Percentiles rank a stretch among this genome's conserved stretches.
phyloP scores from a whole-genome alignment of 2,888 invertebrate genomes.

The Netelia fuscicornis region DNA sequence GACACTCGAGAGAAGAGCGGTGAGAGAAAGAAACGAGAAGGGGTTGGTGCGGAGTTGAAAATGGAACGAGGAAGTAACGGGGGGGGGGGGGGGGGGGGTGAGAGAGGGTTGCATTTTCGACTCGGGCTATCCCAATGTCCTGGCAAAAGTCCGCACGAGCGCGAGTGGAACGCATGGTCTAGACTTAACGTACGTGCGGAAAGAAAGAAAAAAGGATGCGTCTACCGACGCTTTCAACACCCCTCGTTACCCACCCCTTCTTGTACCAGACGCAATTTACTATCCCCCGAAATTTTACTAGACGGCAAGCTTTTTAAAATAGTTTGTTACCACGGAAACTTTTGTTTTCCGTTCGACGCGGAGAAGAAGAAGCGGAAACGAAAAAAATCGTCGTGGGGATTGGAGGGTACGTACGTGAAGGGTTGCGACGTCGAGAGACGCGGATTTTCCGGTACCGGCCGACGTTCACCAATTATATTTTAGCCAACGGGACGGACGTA shows the following conservation, averaged over 20 bases:
- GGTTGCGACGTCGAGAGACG: constrained; percentile 26
- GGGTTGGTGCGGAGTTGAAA: constrained; percentile 15
- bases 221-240: constrained; percentile 47
- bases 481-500: neutral
- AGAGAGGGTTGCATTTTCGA: constrained; percentile 44
- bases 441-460: constrained; percentile 10
- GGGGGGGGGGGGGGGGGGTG: constrained; percentile 21
- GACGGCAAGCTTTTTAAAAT: constrained; percentile 79
- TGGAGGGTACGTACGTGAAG: constrained; percentile 30
- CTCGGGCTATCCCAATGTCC: constrained; percentile 46
- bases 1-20: constrained; percentile 1
- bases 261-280: constrained; percentile 65
- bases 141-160: constrained; percentile 26
- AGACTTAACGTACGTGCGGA: neutral
- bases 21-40: constrained; percentile 23
- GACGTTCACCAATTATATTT: constrained; percentile 56
- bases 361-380: neutral
- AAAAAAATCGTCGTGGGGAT: constrained; percentile 15
- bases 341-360: constrained; percentile 56
- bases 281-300: constrained; percentile 79
- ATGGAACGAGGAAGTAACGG: constrained; percentile 29
- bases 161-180: constrained; percentile 4
- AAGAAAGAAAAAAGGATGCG: constrained; percentile 30
- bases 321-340: constrained; percentile 74
- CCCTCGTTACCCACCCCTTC: constrained; percentile 34